phyloP scores from a whole-genome alignment of 2,797 vertebrate genomes.

The Trachops cirrhosus region DNA sequence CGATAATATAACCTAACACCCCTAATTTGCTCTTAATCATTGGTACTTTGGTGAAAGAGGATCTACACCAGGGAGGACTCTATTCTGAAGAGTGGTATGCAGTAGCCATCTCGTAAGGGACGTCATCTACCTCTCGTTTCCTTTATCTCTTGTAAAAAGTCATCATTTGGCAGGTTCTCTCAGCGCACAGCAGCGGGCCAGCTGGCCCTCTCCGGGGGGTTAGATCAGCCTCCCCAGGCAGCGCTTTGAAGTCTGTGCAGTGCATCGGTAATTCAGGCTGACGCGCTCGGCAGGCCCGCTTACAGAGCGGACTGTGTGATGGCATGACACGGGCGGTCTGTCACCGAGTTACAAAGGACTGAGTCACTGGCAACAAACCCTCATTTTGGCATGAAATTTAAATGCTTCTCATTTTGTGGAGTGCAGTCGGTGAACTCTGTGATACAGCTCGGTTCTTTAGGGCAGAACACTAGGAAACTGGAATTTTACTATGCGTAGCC shows the following conservation, averaged over 20 bases:
- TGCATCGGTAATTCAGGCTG: conserved; percentile 79
- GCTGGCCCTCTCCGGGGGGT: conserved; percentile 71
- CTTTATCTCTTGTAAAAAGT: background rate
- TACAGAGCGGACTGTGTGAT: conserved; percentile 78
- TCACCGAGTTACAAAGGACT: conserved; percentile 77
- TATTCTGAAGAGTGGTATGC: conserved; percentile 46
- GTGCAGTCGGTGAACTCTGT: conserved; percentile 63
- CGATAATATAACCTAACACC: background rate
- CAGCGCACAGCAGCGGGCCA: conserved; percentile 53
- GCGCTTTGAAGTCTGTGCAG: conserved; percentile 82
- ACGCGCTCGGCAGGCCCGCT: conserved; percentile 78
- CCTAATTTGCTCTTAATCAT: background rate
- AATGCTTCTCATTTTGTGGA: conserved; percentile 50
- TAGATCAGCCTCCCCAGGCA: conserved; percentile 77
- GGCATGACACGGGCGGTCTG: conserved; percentile 78
- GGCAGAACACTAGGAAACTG: conserved; percentile 49
- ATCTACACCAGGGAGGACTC: conserved; percentile 24
- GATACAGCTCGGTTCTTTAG: conserved; percentile 38
- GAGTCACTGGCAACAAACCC: conserved; percentile 72
- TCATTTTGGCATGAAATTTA: conserved; percentile 75
- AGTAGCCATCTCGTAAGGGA: conserved; percentile 43
- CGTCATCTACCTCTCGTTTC: conserved; percentile 6
- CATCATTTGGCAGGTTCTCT: conserved; percentile 35
- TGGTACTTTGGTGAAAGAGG: background rate
- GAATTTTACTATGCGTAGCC: conserved; percentile 1